Conservation (phyloP, 1,140 invertebrate species). For the Lasioglossum baleicum region DNA sequence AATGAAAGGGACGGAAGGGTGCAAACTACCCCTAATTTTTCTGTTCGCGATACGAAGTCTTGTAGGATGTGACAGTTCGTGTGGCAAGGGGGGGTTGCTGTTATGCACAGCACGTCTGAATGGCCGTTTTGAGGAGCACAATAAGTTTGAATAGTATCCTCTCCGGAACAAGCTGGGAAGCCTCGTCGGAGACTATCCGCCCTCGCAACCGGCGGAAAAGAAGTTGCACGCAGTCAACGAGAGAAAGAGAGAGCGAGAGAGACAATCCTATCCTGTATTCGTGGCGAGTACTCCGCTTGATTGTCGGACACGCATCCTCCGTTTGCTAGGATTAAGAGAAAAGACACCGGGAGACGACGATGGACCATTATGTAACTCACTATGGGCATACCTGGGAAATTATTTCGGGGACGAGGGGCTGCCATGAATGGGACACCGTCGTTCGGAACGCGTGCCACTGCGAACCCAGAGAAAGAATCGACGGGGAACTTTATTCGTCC, state of each 20-base stretch:
- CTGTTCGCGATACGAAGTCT: too few species aligned
- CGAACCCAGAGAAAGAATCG: too few species aligned
- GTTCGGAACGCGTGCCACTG: too few species aligned
- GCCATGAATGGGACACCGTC: too few species aligned
- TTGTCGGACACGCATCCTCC: constrained; percentile 5
- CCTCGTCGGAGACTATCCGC: not conserved
- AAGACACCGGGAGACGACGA: not conserved
- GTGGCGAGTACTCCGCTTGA: not conserved
- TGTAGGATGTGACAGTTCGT: not conserved
- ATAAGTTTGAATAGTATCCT: constrained; percentile 16
- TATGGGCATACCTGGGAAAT: constrained; percentile 1
- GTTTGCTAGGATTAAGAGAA: constrained; percentile 6
- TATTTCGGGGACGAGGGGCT: not conserved
- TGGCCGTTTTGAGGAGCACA: not conserved
- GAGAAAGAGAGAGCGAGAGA: not conserved
- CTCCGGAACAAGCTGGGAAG: not conserved
- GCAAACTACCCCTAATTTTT: too few species aligned
- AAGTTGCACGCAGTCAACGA: constrained; percentile 1
- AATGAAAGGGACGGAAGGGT: too few species aligned
- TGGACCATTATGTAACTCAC: not conserved
- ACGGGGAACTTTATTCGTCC: too few species aligned
- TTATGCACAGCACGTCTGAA: not conserved
- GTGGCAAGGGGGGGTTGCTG: too few species aligned
- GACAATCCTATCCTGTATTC: constrained; percentile 1
- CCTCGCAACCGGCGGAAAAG: not conserved